Evolutionary conservation across 1,140 invertebrate genomes (phyloP).

Genomic region (Drosophila burlai): DNA sequence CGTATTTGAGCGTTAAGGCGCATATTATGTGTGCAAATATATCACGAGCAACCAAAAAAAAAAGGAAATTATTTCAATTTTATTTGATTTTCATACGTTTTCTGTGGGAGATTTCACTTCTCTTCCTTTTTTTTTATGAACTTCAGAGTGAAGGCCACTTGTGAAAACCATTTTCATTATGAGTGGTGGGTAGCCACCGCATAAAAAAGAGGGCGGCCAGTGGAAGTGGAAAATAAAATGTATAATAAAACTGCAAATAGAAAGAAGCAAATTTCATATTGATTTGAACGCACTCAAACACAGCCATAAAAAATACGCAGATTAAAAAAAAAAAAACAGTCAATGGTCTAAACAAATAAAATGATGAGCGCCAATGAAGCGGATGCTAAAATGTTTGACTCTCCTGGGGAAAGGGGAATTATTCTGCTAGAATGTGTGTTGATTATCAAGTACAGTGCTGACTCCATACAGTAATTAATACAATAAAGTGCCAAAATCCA

Average conservation of each 20-base stretch:
- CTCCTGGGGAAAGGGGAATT: slow-evolving; percentile 10
- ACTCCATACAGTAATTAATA: not conserved
- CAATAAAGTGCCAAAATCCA: not conserved
- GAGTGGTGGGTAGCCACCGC: slow-evolving; percentile 58
- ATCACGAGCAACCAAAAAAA: slow-evolving; percentile 27
- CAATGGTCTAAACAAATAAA: slow-evolving; percentile 79
- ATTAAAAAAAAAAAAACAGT: slow-evolving; percentile 7
- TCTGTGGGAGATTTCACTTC: slow-evolving; percentile 28
- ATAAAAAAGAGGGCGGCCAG: slow-evolving; percentile 17
- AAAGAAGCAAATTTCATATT: slow-evolving; percentile 65
- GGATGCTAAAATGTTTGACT: slow-evolving; percentile 61
- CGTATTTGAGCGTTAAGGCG: slow-evolving; percentile 82
- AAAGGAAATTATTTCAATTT: slow-evolving; percentile 72
- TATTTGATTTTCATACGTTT: slow-evolving; percentile 52
- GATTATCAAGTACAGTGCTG: slow-evolving; percentile 37
- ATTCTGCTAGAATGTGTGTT: slow-evolving; percentile 20
- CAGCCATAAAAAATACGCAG: not conserved
- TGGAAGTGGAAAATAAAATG: slow-evolving; percentile 47
- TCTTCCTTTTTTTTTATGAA: slow-evolving; percentile 27
- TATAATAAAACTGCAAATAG: slow-evolving; percentile 57
- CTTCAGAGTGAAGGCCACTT: slow-evolving; percentile 62
- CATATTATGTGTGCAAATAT: slow-evolving; percentile 81
- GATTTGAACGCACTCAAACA: slow-evolving; percentile 49
- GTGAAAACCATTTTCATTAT: slow-evolving; percentile 80
- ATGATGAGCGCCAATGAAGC: slow-evolving; percentile 80